These are phyloP conservation scores for Pegea sp. DNA, from an alignment of 23 tunicate species.

Conservation along the genomic window DNA sequence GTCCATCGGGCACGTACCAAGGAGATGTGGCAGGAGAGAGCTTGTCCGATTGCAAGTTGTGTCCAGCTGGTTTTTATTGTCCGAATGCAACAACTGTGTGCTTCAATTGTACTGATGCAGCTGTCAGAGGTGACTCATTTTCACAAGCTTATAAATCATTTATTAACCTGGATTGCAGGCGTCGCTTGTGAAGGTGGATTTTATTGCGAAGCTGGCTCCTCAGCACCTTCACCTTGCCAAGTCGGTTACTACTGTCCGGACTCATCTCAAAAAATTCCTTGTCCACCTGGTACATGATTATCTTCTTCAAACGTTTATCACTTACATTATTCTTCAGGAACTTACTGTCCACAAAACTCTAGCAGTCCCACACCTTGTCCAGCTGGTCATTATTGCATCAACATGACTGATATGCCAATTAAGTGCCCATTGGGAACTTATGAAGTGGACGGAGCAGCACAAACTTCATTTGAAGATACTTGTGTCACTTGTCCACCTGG, in stretches of 20 bases:
- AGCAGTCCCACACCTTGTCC: slow-evolving; percentile 62
- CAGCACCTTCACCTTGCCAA: slow-evolving; percentile 26
- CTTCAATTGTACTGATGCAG: slow-evolving; percentile 77
- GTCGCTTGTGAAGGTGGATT: slow-evolving; percentile 41
- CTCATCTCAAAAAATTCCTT: slow-evolving; percentile 21
- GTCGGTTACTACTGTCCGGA: slow-evolving; percentile 80
- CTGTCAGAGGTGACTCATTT: slow-evolving; percentile 28
- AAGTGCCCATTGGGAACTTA: slow-evolving; percentile 81
- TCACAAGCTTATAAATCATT: neutral
- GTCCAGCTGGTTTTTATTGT: slow-evolving; percentile 90
- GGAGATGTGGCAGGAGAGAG: slow-evolving; percentile 22
- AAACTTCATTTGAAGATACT: slow-evolving; percentile 43
- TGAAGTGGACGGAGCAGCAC: slow-evolving; percentile 32
- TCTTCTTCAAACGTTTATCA: no score
- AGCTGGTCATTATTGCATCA: slow-evolving; percentile 48
- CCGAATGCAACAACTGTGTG: slow-evolving; percentile 72
- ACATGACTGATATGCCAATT: slow-evolving; percentile 7
- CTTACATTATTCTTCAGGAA: slow-evolving; percentile 25
- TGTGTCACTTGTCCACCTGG: slow-evolving; percentile 70
- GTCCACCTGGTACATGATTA: slow-evolving; percentile 52
- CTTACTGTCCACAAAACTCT: slow-evolving; percentile 63
- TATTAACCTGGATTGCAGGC: slow-evolving; percentile 8
- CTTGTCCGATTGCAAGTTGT: slow-evolving; percentile 22
- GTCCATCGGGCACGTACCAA: slow-evolving; percentile 67
- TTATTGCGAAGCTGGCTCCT: slow-evolving; percentile 64